Evolutionary conservation across 1,140 invertebrate genomes (phyloP).

Genomic region (Papilio polytes): DNA sequence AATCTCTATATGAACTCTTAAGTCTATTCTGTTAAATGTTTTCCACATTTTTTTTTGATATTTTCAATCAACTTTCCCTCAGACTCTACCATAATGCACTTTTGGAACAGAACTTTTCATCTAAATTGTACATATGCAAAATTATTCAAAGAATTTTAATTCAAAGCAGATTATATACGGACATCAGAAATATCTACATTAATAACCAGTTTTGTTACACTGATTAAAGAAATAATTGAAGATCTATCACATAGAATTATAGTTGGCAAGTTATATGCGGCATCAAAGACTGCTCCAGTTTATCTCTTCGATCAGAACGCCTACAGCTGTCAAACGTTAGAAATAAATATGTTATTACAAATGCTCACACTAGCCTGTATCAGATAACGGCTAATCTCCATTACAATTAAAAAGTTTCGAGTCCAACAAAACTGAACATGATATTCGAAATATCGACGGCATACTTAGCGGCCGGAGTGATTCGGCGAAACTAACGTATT

Average conservation of each 20-base stretch:
- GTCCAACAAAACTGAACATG: slow-evolving; percentile 53
- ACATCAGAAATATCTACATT: background rate
- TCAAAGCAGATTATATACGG: background rate
- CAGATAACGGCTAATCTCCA: slow-evolving; percentile 78
- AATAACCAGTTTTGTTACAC: slow-evolving; percentile 14
- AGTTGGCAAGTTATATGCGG: slow-evolving; percentile 59
- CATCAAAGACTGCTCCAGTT: slow-evolving; percentile 57
- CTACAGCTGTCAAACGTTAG: slow-evolving; percentile 77
- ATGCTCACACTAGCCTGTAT: slow-evolving; percentile 70
- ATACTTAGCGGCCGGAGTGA: slow-evolving; percentile 55
- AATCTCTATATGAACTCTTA: too few relatives aligned
- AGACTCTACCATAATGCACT: too few relatives aligned
- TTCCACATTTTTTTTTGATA: too few relatives aligned
- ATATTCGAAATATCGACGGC: slow-evolving; percentile 47
- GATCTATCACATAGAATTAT: slow-evolving; percentile 24
- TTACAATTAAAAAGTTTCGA: slow-evolving; percentile 77
- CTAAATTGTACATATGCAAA: background rate
- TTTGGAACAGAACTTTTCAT: too few relatives aligned
- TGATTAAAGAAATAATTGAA: slow-evolving; percentile 30
- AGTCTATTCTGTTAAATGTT: too few relatives aligned
- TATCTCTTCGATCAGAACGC: slow-evolving; percentile 71
- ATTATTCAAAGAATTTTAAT: background rate
- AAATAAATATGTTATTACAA: slow-evolving; percentile 82
- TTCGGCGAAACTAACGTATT: slow-evolving; percentile 55
- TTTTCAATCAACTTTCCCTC: too few relatives aligned